A percentile compares a stretch with the other conserved stretches of the same genome.
Conservation (phyloP, 2,888 invertebrate genomes). For the Nudaria mundana region DNA sequence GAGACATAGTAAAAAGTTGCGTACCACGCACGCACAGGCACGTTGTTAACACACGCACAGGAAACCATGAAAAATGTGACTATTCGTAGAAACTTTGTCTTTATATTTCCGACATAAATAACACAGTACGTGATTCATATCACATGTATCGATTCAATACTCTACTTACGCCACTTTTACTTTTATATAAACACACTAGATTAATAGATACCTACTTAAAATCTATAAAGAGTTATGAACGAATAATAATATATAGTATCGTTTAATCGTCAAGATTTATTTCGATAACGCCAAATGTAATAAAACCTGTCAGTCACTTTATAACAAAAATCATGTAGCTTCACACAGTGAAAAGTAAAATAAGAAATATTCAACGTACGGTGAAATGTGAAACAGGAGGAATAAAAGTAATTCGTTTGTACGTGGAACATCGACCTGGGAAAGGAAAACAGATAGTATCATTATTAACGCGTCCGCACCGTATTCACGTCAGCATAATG, state of each 20-base stretch:
- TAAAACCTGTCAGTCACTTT: constrained; percentile 61
- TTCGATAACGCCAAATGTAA: constrained; percentile 45
- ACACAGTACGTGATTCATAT: constrained; percentile 25
- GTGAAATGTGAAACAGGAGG: constrained; percentile 69
- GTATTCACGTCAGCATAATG: constrained; percentile 80
- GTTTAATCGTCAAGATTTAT: constrained; percentile 51
- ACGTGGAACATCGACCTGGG: constrained; percentile 38
- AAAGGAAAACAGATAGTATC: constrained; percentile 68
- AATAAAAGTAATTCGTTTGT: constrained; percentile 62
- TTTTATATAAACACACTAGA: too few relatives aligned
- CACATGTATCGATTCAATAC: constrained; percentile 13
- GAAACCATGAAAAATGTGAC: constrained; percentile 42
- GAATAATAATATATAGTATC: constrained; percentile 45
- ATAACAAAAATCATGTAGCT: constrained; percentile 57
- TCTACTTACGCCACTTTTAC: constrained; percentile 9
- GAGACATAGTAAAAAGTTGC: constrained; percentile 37
- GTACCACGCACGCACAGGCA: constrained; percentile 45
- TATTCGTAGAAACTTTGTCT: constrained; percentile 44
- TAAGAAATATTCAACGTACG: constrained; percentile 62
- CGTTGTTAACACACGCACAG: constrained; percentile 44
- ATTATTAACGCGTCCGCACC: constrained; percentile 73
- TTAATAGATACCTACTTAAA: constrained; percentile 22
- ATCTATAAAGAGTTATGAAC: constrained; percentile 40
- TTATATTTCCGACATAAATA: constrained; percentile 34
- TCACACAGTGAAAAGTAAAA: constrained; percentile 73